Conservation (phyloP, 2,113 vertebrate species). For the Sylvia atricapilla region DNA sequence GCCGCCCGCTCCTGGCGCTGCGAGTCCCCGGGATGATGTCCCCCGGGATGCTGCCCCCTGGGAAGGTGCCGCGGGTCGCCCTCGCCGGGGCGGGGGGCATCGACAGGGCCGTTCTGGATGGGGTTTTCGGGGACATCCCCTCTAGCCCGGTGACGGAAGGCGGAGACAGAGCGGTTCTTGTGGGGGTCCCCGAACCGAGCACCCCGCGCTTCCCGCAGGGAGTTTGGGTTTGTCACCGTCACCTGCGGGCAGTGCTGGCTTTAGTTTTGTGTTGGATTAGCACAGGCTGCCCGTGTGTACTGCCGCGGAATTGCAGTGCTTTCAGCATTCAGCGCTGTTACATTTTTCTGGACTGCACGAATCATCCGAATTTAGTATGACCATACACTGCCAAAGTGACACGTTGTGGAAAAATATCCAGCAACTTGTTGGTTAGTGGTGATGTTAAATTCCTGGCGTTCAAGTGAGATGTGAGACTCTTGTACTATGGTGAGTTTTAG, state of each 20-base stretch:
- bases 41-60: background rate
- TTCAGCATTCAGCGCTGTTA: rapidly evolving
- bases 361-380: background rate
- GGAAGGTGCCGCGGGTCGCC: background rate
- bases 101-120: background rate
- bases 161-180: background rate
- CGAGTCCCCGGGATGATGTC: background rate
- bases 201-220: background rate
- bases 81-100: no score
- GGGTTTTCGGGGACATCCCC: background rate
- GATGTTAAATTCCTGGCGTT: background rate
- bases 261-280: background rate
- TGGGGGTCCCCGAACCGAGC: no score
- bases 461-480: rapidly evolving
- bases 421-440: no score
- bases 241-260: background rate
- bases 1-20: background rate
- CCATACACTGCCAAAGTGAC: background rate
- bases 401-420: background rate
- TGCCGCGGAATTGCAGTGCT: background rate
- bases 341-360: background rate
- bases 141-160: background rate
- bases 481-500: background rate
- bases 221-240: background rate
- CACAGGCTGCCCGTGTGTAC: rapidly evolving